Conservation (phyloP, 2,113 vertebrate species). For the Callospermophilus lateralis region DNA sequence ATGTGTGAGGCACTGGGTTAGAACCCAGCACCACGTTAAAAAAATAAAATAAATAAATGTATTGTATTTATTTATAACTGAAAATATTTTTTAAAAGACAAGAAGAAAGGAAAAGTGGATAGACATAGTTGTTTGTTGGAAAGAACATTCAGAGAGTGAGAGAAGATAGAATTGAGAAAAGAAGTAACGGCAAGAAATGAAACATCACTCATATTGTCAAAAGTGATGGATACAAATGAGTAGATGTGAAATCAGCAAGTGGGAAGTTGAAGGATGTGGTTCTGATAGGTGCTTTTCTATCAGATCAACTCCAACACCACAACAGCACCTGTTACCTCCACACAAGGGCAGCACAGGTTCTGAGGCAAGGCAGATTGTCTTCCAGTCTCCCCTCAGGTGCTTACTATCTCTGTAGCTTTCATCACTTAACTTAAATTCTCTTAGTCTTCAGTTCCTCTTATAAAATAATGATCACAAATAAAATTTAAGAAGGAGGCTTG, state of each 20-base stretch:
- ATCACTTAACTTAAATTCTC: background rate
- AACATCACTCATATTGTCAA: background rate
- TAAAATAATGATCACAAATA: constrained; percentile 42
- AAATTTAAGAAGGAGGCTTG: background rate
- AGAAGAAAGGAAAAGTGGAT: background rate
- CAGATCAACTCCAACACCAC: background rate
- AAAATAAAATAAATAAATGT: no score
- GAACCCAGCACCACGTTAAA: no score
- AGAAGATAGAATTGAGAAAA: background rate
- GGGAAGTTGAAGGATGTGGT: background rate
- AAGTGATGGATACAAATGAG: fast-evolving
- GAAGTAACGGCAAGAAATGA: background rate
- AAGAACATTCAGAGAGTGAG: background rate
- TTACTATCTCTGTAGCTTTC: background rate
- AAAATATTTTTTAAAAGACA: background rate
- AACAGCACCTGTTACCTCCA: fast-evolving
- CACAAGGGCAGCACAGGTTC: fast-evolving
- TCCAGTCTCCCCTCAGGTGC: background rate
- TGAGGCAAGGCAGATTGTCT: fast-evolving
- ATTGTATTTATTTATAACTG: no score
- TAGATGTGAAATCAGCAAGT: background rate
- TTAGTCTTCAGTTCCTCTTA: background rate
- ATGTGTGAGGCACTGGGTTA: no score
- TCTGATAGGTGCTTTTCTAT: background rate
- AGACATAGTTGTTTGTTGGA: background rate